These are phyloP conservation scores for Lonchura striata DNA, from an alignment of 2,113 vertebrate genomes.

Conservation along the genomic window DNA sequence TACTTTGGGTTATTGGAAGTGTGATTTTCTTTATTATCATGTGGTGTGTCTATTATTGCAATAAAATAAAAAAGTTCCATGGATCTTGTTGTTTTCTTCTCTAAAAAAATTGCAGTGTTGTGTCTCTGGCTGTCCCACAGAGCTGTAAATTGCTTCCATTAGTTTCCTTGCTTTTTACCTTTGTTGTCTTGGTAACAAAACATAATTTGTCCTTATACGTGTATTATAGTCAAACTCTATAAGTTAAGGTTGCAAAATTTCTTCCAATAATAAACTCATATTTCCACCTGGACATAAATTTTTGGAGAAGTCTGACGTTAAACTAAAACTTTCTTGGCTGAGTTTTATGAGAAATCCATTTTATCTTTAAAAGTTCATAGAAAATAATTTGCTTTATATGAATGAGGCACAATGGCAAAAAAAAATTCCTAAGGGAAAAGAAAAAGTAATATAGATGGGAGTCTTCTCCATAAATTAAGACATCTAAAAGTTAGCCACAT, in stretches of 20 bases:
- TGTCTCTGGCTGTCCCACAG: conserved; percentile 46
- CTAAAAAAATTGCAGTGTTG: conserved; percentile 52
- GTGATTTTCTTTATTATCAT: conserved; percentile 6
- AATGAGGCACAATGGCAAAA: neutral
- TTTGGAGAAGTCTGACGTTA: neutral
- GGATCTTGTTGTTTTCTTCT: conserved; percentile 42
- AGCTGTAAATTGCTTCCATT: conserved; percentile 68
- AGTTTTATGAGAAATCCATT: neutral
- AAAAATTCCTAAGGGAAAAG: neutral
- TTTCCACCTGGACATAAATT: neutral
- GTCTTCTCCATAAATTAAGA: neutral
- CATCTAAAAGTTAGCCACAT: neutral
- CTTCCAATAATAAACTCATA: neutral
- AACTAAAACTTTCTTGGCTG: neutral
- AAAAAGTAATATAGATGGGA: neutral
- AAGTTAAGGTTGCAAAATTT: conserved; percentile 17
- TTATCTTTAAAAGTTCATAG: neutral
- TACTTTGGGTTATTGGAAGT: conserved; percentile 8
- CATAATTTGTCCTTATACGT: conserved; percentile 62
- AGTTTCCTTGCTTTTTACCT: conserved; percentile 64
- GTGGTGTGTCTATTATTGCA: neutral
- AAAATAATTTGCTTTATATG: neutral
- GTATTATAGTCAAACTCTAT: neutral
- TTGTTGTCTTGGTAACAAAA: conserved; percentile 62
- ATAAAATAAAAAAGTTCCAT: conserved; percentile 52